phyloP scores from a whole-genome alignment of 1,140 invertebrate species.

The Drosophila sucinea region DNA sequence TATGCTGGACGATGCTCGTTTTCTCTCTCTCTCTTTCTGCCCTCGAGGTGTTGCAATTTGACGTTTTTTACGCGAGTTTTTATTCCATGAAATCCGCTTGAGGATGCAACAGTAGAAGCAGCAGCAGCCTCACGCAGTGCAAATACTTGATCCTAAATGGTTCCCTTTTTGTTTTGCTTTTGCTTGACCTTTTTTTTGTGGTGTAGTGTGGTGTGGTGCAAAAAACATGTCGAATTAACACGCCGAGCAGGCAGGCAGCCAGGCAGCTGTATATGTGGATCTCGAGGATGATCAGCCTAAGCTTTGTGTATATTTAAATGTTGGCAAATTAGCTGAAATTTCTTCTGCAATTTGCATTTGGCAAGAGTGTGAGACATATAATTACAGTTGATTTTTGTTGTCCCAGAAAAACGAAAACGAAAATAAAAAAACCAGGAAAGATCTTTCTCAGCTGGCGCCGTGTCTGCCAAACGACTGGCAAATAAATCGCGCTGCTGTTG shows the following conservation, averaged over 20 bases:
- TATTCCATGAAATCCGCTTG: constrained; percentile 74
- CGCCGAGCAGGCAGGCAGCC: constrained; percentile 62
- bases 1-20: constrained; percentile 16
- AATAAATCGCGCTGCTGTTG: constrained; percentile 82
- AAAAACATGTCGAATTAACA: constrained; percentile 83
- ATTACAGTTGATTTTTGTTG: constrained; percentile 59
- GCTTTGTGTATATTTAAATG: constrained; percentile 73
- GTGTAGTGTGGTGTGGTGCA: constrained; percentile 29
- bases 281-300: constrained; percentile 32
- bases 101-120: constrained; percentile 31
- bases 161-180: constrained; percentile 32
- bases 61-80: constrained; percentile 82
- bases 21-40: constrained; percentile 39
- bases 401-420: constrained; percentile 29
- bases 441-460: constrained; percentile 72
- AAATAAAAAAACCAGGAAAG: constrained; percentile 24
- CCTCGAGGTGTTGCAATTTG: constrained; percentile 82
- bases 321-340: constrained; percentile 78
- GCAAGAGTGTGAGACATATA: constrained; percentile 54
- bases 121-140: constrained; percentile 63
- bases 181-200: not conserved
- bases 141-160: constrained; percentile 81
- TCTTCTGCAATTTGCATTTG: constrained; percentile 68
- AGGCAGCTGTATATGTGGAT: not conserved
- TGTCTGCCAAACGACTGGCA: constrained; percentile 61